Conservation (phyloP, 1,140 invertebrate genomes). For the Orius laevigatus region DNA sequence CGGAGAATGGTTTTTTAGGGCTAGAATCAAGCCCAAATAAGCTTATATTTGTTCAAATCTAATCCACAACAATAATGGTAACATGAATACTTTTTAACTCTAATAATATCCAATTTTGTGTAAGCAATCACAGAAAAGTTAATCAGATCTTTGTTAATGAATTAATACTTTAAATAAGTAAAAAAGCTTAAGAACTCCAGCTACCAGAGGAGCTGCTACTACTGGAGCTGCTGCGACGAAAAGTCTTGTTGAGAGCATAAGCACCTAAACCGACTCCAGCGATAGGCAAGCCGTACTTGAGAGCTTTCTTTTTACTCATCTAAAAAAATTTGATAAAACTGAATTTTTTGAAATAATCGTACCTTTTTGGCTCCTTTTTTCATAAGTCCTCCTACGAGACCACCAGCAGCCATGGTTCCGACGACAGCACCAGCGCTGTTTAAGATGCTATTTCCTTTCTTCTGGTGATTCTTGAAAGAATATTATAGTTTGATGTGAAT, state of each 20-base stretch:
- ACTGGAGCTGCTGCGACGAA: neutral
- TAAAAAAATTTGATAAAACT: too few relatives aligned
- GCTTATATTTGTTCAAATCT: too few relatives aligned
- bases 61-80: too few relatives aligned
- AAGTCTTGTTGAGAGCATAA: conserved; percentile 19
- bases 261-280: conserved; percentile 19
- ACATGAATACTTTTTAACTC: neutral
- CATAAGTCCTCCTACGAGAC: too few relatives aligned
- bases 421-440: neutral
- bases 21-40: too few relatives aligned
- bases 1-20: too few relatives aligned
- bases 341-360: too few relatives aligned
- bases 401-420: neutral
- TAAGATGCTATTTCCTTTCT: conserved; percentile 2
- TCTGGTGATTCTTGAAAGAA: neutral
- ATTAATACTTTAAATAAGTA: conserved; percentile 15
- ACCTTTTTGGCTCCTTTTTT: too few relatives aligned
- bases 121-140: neutral
- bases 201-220: conserved; percentile 16
- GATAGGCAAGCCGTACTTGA: conserved; percentile 21
- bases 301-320: conserved; percentile 18
- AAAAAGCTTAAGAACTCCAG: neutral
- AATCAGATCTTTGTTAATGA: neutral
- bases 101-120: neutral
- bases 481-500: neutral